Percentiles rank a stretch among this genome's conserved stretches.
These are phyloP conservation scores for Lethrus apterus DNA, from an alignment of 1,140 invertebrate genomes.

Conservation along the genomic window DNA sequence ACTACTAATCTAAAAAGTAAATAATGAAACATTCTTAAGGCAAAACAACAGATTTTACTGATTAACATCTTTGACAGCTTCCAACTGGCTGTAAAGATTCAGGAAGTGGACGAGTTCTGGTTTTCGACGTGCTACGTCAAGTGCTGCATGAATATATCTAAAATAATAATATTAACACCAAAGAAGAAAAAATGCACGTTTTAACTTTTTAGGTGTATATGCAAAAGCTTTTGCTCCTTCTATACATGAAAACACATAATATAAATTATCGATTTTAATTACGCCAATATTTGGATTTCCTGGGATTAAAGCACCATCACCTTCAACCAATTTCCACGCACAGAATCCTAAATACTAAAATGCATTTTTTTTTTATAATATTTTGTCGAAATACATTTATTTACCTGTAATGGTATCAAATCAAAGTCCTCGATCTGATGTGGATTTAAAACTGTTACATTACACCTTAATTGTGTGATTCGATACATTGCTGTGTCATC, in stretches of 20 bases:
- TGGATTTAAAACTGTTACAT: conserved; percentile 39
- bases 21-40: too few species aligned
- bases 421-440: conserved; percentile 41
- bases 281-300: conserved; percentile 58
- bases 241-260: conserved; percentile 52
- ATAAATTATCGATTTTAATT: conserved; percentile 45
- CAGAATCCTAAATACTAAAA: conserved; percentile 61
- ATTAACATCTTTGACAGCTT: conserved; percentile 39
- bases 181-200: conserved; percentile 2
- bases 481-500: conserved; percentile 28
- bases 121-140: conserved; percentile 49
- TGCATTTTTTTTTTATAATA: background rate
- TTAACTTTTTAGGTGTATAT: conserved; percentile 50
- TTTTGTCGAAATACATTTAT: too few species aligned
- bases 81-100: conserved; percentile 47
- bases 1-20: conserved; percentile 12
- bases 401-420: conserved; percentile 42
- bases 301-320: conserved; percentile 54
- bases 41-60: too few species aligned
- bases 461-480: background rate
- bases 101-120: conserved; percentile 54
- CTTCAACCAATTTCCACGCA: conserved; percentile 48
- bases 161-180: conserved; percentile 18
- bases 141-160: conserved; percentile 48
- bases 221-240: conserved; percentile 51